Conservation (phyloP, 37 sponge, comb jelly and placozoan genomes). For the Halisarca cf. caerulea region DNA sequence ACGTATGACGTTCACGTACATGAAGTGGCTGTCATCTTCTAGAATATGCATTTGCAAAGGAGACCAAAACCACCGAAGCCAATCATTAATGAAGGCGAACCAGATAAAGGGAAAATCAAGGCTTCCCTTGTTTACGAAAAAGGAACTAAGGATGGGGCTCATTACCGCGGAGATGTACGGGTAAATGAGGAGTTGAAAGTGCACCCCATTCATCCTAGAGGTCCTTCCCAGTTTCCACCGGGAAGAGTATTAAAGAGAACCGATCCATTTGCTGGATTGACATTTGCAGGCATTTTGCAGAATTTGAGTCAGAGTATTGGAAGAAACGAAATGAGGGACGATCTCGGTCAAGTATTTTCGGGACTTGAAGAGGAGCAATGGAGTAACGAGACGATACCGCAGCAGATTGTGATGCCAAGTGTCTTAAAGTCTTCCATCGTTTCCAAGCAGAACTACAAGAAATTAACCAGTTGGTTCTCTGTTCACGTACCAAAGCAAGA, state of each 20-base stretch:
- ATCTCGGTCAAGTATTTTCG: background rate
- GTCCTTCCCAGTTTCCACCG: slow-evolving; percentile 50
- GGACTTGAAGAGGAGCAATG: slow-evolving; percentile 8
- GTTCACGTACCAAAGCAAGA: slow-evolving; percentile 62
- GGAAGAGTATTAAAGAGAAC: slow-evolving; percentile 34
- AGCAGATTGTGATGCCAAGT: slow-evolving; percentile 26
- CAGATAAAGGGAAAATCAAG: background rate
- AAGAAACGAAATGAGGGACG: too few species aligned
- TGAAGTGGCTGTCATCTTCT: too few species aligned
- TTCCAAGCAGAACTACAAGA: slow-evolving; percentile 73
- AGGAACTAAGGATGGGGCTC: background rate
- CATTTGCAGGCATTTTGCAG: background rate
- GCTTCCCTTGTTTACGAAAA: too few species aligned
- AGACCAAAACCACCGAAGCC: slow-evolving; percentile 3
- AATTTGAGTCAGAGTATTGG: background rate
- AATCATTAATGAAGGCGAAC: background rate
- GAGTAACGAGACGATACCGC: background rate
- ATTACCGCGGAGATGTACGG: slow-evolving; percentile 31
- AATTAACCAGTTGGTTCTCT: slow-evolving; percentile 79
- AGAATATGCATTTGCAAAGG: background rate
- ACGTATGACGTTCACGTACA: too few species aligned
- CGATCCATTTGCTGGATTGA: background rate
- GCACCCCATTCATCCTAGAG: slow-evolving; percentile 53
- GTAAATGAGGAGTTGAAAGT: slow-evolving; percentile 18
- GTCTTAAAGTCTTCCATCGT: slow-evolving; percentile 24